Base-by-base conservation (phyloP, 2,888 invertebrate genomes). In the Harpalus rubripes region DNA sequence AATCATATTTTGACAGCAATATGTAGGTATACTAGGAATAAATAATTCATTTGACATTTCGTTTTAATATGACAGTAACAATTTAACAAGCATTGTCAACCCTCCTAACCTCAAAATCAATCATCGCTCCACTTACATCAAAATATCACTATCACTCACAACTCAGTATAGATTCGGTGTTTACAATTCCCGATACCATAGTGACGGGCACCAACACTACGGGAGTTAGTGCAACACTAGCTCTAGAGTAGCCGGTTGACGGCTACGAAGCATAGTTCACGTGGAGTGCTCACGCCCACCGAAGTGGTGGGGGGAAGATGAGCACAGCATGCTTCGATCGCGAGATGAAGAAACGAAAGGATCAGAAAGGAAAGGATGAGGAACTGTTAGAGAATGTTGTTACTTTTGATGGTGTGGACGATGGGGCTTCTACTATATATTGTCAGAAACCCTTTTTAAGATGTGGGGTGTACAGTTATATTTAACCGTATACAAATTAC, bases 201-300 rank as follows among this genome's bases (percentile, higher is more conserved):
- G 10, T 72, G 72, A 76, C 59, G 15, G 76, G 39, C 79, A 32
- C 79, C 32, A 79, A 79, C 79, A 12, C n/a, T 18, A 59, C 79
- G 59, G n/a, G 6, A 44, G 81, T 65, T 81, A 81, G 81, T 65
- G 81, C 65, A 81, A 39, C 65, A 81, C 81, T 65, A 79, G 63
- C 44, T 18, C 26, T 18, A 58, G 44, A 59, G 26, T 65, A 81
- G 41, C 41, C 26, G 39, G 10, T 52, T 41, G 41, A 16, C 44
- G 61, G 15, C 81, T 18, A 16, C 18, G 52, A 65, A 81, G 65
- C 81, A 81, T 81, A 81, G 81, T 81, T 81, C 81, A 81, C 81
- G 44, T 81, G 65, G n/a, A 26, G 22, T 7, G 80, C 44, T 26
- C 15, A 63, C 81, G 41, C 81, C 81, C 56, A 81, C 81, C 22